Evolutionary conservation across 2,113 vertebrate species (phyloP), one percentile per base, ranked within the genome.

Genomic region (Potamarius usumacintae): DNA sequence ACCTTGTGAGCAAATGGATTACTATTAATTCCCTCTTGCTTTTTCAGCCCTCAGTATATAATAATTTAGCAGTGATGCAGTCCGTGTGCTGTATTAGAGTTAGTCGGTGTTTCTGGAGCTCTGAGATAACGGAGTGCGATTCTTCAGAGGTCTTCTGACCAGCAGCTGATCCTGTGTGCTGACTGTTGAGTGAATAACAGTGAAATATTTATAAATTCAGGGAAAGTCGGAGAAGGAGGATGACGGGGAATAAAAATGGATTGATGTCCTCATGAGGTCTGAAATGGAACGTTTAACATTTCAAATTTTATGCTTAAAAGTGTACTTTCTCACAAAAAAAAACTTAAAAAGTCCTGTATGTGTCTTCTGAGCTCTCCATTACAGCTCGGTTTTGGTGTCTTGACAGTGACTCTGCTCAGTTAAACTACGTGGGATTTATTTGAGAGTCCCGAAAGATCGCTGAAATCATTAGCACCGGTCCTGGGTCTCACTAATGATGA

Each of bases 141-240:
- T 62, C 27, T 74, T 76, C 14, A 78, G 83, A 30, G 63, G 67
- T 48, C 78, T 62, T 7, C 55, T 91, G 89, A 84, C 89, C 78
- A 55, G 76, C 77, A 15, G 62, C 63, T 90, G 87, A 90, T 90
- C 85, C 85, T 25, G 55, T 8, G 25, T 18, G 57, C 57, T 88
- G 88, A 86, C 86, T 50, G 72, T 55, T 55, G 84, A 79, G 67
- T 84, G 87, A 89, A 53, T 89, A 90, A 88, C 88, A 74, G 74
- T 25, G 53, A 69, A 62, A 57, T 48, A 89, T 83, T 82, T 42
- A 50, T 25, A n/a, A 15, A 58, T 55, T 77, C 34, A 55, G 57
- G 74, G 42, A 72, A 30, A 76, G 63, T 2, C 17, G 42, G 2
- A 53, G 30, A 27, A 74, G 78, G 22, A 74, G 71, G n/a, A 77